phyloP scores from a whole-genome alignment of 1,140 invertebrate species.

The Sycophaga agraensis region DNA sequence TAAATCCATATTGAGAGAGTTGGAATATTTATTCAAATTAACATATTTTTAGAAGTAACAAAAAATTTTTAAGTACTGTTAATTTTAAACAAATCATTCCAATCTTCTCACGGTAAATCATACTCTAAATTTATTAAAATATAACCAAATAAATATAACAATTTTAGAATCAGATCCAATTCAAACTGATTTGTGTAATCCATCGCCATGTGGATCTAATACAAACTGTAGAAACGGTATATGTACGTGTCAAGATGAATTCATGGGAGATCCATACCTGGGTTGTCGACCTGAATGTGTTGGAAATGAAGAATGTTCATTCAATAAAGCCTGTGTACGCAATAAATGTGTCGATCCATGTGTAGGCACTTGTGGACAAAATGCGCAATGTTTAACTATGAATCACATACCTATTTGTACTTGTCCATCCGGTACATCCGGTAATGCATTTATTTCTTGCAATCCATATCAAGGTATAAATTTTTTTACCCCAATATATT shows the following conservation, averaged over 20 bases:
- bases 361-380: slow-evolving; percentile 67
- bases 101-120: too few species aligned
- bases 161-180: slow-evolving; percentile 12
- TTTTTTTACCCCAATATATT: background rate
- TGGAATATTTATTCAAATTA: too few species aligned
- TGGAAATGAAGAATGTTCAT: slow-evolving; percentile 72
- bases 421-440: slow-evolving; percentile 68
- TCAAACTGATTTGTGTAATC: slow-evolving; percentile 43
- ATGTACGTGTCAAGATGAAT: slow-evolving; percentile 66
- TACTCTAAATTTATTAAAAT: too few species aligned
- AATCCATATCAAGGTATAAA: slow-evolving; percentile 45
- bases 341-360: slow-evolving; percentile 57
- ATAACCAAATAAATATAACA: too few species aligned
- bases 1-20: too few species aligned
- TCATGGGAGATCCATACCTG: slow-evolving; percentile 67
- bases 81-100: too few species aligned
- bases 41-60: too few species aligned
- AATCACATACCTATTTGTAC: slow-evolving; percentile 75
- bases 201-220: slow-evolving; percentile 70
- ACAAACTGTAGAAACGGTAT: slow-evolving; percentile 40
- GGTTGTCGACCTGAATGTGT: slow-evolving; percentile 74
- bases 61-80: too few species aligned
- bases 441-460: slow-evolving; percentile 72
- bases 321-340: slow-evolving; percentile 63
- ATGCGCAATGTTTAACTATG: slow-evolving; percentile 64